A percentile compares a stretch with the other conserved stretches of the same genome.
phyloP scores from a whole-genome alignment of 30 jellyfish, hydroid and myxozoan species.

The Pelagia noctiluca region DNA sequence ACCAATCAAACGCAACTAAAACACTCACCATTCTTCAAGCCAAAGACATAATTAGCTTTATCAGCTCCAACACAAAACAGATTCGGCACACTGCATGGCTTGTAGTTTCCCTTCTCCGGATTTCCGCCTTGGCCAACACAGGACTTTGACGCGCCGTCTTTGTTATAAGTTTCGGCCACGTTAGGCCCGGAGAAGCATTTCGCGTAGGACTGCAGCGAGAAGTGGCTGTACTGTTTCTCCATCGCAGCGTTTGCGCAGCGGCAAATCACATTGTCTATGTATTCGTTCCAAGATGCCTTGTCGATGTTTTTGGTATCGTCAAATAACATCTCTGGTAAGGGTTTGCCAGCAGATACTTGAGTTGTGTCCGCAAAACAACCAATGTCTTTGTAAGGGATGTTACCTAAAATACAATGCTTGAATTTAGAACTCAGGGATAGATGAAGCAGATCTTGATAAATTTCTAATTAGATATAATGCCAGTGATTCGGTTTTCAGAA shows the following conservation, averaged over 20 bases:
- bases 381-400: constrained; percentile 74
- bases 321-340: constrained; percentile 85
- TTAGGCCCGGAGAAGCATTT: constrained; percentile 93
- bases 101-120: constrained; percentile 77
- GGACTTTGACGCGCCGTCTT: constrained; percentile 80
- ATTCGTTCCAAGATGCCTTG: constrained; percentile 75
- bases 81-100: constrained; percentile 68
- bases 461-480: background rate
- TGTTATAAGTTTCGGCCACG: constrained; percentile 78
- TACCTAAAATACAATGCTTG: too few relatives aligned
- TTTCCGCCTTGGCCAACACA: constrained; percentile 93
- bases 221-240: constrained; percentile 80
- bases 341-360: constrained; percentile 55
- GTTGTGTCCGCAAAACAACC: constrained; percentile 91
- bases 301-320: constrained; percentile 88
- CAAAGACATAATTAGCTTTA: constrained; percentile 91
- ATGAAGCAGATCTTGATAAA: background rate
- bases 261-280: constrained; percentile 88
- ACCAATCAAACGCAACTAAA: background rate
- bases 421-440: too few relatives aligned
- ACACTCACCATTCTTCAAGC: constrained; percentile 75
- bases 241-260: constrained; percentile 89
- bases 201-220: constrained; percentile 78
- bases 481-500: background rate
- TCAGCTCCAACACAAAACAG: constrained; percentile 88